Evolutionary conservation across 92 coral and sea anemone genomes (phyloP).

Genomic region (Paramuricea clavata): DNA sequence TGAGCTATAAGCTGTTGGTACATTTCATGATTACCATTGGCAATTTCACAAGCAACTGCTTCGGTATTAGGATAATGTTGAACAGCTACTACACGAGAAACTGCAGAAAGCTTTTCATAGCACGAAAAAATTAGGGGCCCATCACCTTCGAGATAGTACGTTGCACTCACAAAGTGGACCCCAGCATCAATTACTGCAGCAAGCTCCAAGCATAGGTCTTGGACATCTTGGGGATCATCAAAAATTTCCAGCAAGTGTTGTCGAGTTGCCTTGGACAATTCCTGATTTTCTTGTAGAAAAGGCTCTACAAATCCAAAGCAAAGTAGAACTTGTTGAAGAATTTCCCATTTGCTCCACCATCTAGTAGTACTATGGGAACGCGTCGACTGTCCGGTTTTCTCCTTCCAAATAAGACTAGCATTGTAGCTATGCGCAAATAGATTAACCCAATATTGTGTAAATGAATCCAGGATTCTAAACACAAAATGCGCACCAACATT

Average conservation of each 20-base stretch:
- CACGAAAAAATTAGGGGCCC: no score
- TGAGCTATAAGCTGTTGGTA: no score
- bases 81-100: no score
- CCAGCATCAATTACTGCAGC: no score
- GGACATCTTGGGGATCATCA: neutral
- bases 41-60: no score
- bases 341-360: constrained; percentile 48
- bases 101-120: no score
- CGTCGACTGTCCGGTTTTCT: constrained; percentile 50
- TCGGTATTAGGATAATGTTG: no score
- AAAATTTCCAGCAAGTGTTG: neutral
- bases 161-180: no score
- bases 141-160: no score
- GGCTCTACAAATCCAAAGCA: constrained; percentile 77
- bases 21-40: no score
- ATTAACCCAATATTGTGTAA: constrained; percentile 59
- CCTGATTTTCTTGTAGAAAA: constrained; percentile 48
- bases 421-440: constrained; percentile 56
- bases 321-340: constrained; percentile 37
- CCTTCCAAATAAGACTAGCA: constrained; percentile 28
- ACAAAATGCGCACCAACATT: constrained; percentile 61
- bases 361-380: neutral
- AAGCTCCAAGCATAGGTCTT: neutral
- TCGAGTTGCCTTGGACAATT: no score
- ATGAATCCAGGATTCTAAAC: constrained; percentile 61